phyloP scores from a whole-genome alignment of 2,797 vertebrate genomes.

The Sebastes cheni region DNA sequence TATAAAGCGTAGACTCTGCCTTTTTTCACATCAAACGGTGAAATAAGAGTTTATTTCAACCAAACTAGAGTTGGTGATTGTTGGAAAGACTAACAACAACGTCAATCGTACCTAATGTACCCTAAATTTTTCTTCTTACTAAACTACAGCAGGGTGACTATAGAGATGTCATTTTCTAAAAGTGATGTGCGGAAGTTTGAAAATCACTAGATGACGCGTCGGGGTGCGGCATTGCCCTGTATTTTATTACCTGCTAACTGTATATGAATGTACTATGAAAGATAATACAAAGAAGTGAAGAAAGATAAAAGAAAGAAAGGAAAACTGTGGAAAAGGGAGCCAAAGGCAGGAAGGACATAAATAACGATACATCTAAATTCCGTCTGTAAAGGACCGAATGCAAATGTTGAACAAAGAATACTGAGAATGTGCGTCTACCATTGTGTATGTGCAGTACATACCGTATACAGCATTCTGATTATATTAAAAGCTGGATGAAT shows the following conservation, averaged over 20 bases:
- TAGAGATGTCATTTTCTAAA: constrained; percentile 1
- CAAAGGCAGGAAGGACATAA: neutral
- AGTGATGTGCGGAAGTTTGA: neutral
- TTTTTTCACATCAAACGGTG: no score
- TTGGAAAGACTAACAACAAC: no score
- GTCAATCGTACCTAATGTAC: no score
- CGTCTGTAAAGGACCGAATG: neutral
- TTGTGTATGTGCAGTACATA: neutral
- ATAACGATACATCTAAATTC: neutral
- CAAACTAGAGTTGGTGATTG: no score
- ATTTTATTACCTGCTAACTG: no score
- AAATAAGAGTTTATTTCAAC: no score
- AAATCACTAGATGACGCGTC: neutral
- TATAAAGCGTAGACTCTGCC: no score
- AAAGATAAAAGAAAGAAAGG: neutral
- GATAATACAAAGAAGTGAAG: neutral
- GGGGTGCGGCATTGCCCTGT: no score
- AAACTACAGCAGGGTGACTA: neutral
- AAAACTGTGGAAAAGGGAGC: neutral
- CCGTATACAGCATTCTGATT: neutral
- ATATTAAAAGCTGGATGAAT: neutral
- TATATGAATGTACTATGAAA: neutral
- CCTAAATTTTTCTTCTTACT: neutral
- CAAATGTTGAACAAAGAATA: neutral
- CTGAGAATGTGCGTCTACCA: neutral